phyloP scores from a whole-genome alignment of 1,140 invertebrate genomes.

The Polyergus mexicanus region DNA sequence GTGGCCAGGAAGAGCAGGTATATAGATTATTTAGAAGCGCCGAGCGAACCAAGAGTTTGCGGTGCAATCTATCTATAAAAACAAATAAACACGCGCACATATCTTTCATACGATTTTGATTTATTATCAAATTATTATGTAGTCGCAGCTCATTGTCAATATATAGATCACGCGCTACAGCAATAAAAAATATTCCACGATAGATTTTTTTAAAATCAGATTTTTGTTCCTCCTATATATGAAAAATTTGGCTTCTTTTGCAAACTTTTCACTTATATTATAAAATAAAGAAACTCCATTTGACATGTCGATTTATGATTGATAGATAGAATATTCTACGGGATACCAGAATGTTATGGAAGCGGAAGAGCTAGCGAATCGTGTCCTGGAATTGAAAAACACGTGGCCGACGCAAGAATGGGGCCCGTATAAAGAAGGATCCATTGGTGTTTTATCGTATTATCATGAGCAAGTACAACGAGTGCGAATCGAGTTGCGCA shows the following conservation, averaged over 20 bases:
- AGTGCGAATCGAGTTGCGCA: slow-evolving; percentile 93
- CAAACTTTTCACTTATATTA: slow-evolving; percentile 9
- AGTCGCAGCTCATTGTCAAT: not conserved
- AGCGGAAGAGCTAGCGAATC: slow-evolving; percentile 92
- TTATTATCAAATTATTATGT: not conserved
- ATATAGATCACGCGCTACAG: not conserved
- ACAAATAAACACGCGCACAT: not conserved
- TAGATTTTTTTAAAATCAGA: slow-evolving; percentile 12
- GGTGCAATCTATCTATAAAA: not conserved
- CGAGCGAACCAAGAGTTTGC: not conserved
- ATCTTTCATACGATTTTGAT: not conserved
- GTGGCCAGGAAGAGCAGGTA: slow-evolving; percentile 91
- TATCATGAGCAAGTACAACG: slow-evolving; percentile 94
- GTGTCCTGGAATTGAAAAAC: slow-evolving; percentile 90
- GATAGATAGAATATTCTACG: slow-evolving; percentile 92
- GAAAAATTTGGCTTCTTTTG: not conserved
- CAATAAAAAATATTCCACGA: not conserved
- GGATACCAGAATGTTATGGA: slow-evolving; percentile 95
- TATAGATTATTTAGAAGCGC: not conserved
- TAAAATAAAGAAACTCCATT: not conserved
- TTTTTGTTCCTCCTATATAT: not conserved
- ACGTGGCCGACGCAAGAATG: slow-evolving; percentile 91
- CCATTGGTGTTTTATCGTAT: slow-evolving; percentile 94
- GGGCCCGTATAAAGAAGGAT: slow-evolving; percentile 91
- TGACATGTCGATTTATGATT: slow-evolving; percentile 30